Base-by-base conservation (phyloP, 2,888 invertebrate species). In the Andrena trimmerana region DNA sequence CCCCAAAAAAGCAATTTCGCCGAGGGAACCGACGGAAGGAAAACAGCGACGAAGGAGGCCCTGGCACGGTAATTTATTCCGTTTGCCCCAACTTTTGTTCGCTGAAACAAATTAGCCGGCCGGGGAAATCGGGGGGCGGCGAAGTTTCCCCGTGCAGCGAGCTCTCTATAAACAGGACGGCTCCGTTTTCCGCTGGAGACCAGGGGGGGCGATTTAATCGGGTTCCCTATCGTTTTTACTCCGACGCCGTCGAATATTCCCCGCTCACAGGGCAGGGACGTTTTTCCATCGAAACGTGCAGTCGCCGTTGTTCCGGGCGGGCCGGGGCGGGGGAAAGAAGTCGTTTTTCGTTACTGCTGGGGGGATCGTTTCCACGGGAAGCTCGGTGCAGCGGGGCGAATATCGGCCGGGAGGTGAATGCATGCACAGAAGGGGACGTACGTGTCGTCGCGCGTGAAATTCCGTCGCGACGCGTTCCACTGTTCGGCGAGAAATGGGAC, bases 81-180 rank as follows among this genome's bases (percentile, higher is more conserved):
- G 65, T 77, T 77, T 66, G 65, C 31, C 59, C 27, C 2, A 66
- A 77, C 59, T 77, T 77, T 77, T 65, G 31, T 57, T 29, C n/a
- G 48, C 10, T 27, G 27, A 50, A 72, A 48, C 63, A 52, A 57
- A 77, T 77, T 72, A 63, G 42, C 50, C 33, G 27, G 27, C 2
- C 31, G 20, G 50, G 16, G 72, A 63, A 76, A 72, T 71, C 33
- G 36, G 10, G 52, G 48, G 42, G 10, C 0, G n/a, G 24, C 7
- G 24, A 57, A 71, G 67, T 67, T 74, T n/a, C 8, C 16, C 1
- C 27, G 60, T 5, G 24, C 57, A 27, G 24, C 10, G n/a, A 36
- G 57, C 20, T 57, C 31, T n/a, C n/a, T 20, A 24, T 24, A 42
- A 65, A 65, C 63, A 65, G 20, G 1, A 24, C 24, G 13, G 42